Evolutionary conservation across 2,113 vertebrate genomes (phyloP), one percentile per base, ranked within the genome.

Genomic region (Galemys pyrenaicus): DNA sequence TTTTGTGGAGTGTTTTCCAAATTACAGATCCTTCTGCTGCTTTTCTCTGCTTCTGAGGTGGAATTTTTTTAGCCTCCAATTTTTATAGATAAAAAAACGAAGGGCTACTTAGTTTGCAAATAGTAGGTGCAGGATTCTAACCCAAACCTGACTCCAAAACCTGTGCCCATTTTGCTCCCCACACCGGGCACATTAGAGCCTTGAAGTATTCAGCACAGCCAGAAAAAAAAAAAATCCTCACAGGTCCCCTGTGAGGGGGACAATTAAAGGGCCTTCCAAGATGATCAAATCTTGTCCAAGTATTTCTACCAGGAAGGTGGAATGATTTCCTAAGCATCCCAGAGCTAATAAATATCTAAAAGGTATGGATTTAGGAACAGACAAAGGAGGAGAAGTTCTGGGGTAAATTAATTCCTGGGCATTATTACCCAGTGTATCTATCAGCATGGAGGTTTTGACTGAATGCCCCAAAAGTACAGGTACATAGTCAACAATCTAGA

Each of bases 321-420:
- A 58, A 2, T 60, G 28, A 37, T 39, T 74, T 91, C 64, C 32
- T 80, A n/a, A 89, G 49, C 54, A 81, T 22, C 35, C 8, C 30
- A 74, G 51, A 54, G 12, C 54, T 41, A 58, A 67, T 58, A 56
- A 91, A n/a, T 49, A 80, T 77, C 77, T 71, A 35, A 11, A 30
- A 80, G 75, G 30, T 89, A 46, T 79, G 28, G 35, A 51, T 67
- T 93, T 83, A 95, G 62, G 44, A 68, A 54, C 68, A 95, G 20
- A 68, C 58, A 65, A 60, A 95, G 60, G 58, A 67, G 35, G 87
- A 81, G 70, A 78, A 84, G 85, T 78, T 90, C 56, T 73, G 39
- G 0, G 35, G 24, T 84, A 79, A n/a, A n/a, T n/a, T n/a, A 89
- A 68, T 62, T 49, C 54, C 49, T 82, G 58, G 51, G 6, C 39